A percentile compares a stretch with the other conserved stretches of the same genome.
Conservation (phyloP, 2,797 vertebrate genomes). For the Valencia hispanica region DNA sequence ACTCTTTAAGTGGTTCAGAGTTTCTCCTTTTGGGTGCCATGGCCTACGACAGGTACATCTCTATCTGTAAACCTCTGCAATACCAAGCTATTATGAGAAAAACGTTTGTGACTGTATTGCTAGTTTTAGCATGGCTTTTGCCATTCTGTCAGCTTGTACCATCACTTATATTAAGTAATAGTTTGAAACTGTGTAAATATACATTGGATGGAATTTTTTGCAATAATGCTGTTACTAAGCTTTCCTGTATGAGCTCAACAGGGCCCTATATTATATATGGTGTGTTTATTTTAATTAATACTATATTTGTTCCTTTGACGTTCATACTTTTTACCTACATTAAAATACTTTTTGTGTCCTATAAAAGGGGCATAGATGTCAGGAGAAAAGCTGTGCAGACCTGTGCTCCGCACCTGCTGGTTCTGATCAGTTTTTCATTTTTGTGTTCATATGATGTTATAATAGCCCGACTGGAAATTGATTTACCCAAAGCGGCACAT, state of each 20-base stretch:
- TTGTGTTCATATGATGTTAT: constrained; percentile 31
- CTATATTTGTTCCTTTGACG: constrained; percentile 1
- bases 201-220: constrained; percentile 22
- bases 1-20: constrained; percentile 19
- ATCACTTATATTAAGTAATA: not conserved
- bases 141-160: constrained; percentile 14
- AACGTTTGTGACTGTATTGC: not conserved
- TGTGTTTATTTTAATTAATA: not conserved
- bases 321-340: constrained; percentile 41
- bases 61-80: constrained; percentile 53
- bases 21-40: constrained; percentile 29
- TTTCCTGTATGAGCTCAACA: not conserved
- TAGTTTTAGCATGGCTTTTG: constrained; percentile 27
- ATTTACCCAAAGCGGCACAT: constrained; percentile 24
- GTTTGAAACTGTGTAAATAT: not conserved
- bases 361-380: not conserved
- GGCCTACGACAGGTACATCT: constrained; percentile 52
- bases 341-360: constrained; percentile 20
- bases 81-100: constrained; percentile 19
- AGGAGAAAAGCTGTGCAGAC: constrained; percentile 40
- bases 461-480: constrained; percentile 2
- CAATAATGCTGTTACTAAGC: constrained; percentile 9
- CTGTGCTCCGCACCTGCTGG: constrained; percentile 41
- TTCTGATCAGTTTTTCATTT: constrained; percentile 24
- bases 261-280: not conserved